Conservation (phyloP, 2,797 vertebrate genomes). For the Xiphophorus birchmanni region DNA sequence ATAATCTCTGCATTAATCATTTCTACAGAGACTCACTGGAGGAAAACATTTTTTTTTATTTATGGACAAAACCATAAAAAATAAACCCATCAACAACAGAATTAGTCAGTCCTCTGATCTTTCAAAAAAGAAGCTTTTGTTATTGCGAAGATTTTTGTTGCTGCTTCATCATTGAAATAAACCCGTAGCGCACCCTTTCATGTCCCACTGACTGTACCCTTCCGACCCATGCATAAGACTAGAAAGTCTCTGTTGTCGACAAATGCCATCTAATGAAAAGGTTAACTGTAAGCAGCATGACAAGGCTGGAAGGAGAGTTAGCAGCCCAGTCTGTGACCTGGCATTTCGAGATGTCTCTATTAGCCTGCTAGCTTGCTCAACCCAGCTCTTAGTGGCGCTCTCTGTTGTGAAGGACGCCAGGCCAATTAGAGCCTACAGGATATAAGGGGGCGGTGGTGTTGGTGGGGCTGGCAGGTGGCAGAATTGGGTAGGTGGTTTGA, state of each 20-base stretch:
- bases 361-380: constrained; percentile 55
- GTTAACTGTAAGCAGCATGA: constrained; percentile 72
- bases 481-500: constrained; percentile 41
- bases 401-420: constrained; percentile 64
- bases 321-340: constrained; percentile 68
- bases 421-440: constrained; percentile 73
- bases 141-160: not conserved
- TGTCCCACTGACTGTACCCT: constrained; percentile 7
- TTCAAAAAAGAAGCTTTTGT: constrained; percentile 7
- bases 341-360: constrained; percentile 77
- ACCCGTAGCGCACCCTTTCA: constrained; percentile 5
- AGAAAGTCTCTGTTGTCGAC: constrained; percentile 51
- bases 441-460: constrained; percentile 14
- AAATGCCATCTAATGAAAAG: constrained; percentile 74
- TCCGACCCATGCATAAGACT: constrained; percentile 22
- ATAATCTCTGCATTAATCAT: not conserved
- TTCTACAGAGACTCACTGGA: not conserved
- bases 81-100: not conserved
- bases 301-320: constrained; percentile 59
- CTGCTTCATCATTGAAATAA: not conserved
- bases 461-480: constrained; percentile 20
- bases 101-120: not conserved
- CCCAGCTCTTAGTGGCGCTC: constrained; percentile 44
- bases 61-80: not conserved
- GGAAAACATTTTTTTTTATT: not conserved